Evolutionary conservation across 2,888 invertebrate species (phyloP).

Genomic region (Acanthopleura granulata): DNA sequence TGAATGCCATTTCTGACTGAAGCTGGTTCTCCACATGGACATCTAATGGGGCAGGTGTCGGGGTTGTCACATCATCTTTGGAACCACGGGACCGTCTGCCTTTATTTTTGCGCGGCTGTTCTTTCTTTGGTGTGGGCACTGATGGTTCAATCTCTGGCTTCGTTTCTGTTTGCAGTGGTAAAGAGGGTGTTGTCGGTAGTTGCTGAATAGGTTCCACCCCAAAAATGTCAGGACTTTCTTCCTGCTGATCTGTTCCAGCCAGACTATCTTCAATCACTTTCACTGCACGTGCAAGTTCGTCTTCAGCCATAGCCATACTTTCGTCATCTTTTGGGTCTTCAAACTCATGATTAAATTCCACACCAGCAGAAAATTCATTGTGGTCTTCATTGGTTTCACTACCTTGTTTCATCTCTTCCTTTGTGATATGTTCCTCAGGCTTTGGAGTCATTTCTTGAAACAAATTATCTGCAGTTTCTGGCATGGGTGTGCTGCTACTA

Average conservation of each 20-base stretch:
- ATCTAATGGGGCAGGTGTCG: neutral
- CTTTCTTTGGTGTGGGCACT: neutral
- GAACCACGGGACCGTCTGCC: constrained; percentile 7
- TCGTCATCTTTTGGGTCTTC: constrained; percentile 16
- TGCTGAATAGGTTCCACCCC: neutral
- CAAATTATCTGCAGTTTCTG: neutral
- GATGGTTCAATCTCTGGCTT: neutral
- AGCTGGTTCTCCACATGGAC: neutral
- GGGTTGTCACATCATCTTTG: neutral
- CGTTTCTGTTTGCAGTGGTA: neutral
- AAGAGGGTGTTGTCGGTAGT: neutral
- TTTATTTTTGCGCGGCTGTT: neutral
- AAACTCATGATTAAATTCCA: constrained; percentile 2
- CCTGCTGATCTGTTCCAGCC: neutral
- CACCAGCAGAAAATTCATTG: neutral
- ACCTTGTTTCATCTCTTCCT: neutral
- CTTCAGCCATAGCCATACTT: constrained; percentile 16
- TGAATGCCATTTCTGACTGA: neutral
- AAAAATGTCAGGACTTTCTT: neutral
- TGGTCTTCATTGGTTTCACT: neutral
- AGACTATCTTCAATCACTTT: constrained; percentile 12
- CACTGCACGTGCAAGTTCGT: constrained; percentile 15
- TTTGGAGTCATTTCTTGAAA: neutral
- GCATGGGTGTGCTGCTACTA: neutral
- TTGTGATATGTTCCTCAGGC: neutral